Evolutionary conservation across 2,797 vertebrate species (phyloP).

Genomic region (Phrynocephalus guinanensis): DNA sequence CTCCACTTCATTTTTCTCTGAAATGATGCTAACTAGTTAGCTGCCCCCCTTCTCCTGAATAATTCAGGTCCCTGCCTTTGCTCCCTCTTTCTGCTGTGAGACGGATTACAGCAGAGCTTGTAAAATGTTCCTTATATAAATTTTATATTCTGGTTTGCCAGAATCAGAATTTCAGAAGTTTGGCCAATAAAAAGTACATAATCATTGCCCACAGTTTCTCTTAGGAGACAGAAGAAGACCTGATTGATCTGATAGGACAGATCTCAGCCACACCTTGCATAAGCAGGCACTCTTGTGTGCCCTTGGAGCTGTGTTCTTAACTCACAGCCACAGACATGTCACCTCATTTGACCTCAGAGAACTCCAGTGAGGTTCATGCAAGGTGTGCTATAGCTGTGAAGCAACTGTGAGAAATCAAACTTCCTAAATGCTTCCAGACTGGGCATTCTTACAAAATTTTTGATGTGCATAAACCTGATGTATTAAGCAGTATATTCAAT

Average conservation of each 20-base stretch:
- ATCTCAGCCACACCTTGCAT: slow-evolving; percentile 19
- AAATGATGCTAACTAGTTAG: slow-evolving; percentile 1
- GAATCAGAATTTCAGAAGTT: slow-evolving; percentile 1
- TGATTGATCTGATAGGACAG: slow-evolving; percentile 14
- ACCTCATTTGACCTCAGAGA: slow-evolving; percentile 2
- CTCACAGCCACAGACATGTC: background rate
- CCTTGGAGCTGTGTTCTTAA: slow-evolving; percentile 9
- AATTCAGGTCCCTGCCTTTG: background rate
- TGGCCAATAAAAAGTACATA: background rate
- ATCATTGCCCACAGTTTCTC: background rate
- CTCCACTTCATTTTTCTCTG: background rate
- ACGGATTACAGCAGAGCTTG: background rate
- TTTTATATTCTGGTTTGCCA: background rate
- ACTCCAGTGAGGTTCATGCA: slow-evolving; percentile 8
- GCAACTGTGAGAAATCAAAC: background rate
- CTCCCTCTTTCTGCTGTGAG: background rate
- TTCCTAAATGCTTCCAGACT: background rate
- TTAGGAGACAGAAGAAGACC: background rate
- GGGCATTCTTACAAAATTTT: background rate
- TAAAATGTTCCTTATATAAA: background rate
- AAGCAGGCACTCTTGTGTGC: background rate
- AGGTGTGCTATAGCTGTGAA: background rate
- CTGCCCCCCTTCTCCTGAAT: background rate
- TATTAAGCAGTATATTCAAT: background rate
- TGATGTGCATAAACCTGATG: background rate